Percentiles rank a stretch among this genome's conserved stretches.
These are phyloP conservation scores for Ips typographus DNA, from an alignment of 1,140 invertebrate species.

Conservation along the genomic window DNA sequence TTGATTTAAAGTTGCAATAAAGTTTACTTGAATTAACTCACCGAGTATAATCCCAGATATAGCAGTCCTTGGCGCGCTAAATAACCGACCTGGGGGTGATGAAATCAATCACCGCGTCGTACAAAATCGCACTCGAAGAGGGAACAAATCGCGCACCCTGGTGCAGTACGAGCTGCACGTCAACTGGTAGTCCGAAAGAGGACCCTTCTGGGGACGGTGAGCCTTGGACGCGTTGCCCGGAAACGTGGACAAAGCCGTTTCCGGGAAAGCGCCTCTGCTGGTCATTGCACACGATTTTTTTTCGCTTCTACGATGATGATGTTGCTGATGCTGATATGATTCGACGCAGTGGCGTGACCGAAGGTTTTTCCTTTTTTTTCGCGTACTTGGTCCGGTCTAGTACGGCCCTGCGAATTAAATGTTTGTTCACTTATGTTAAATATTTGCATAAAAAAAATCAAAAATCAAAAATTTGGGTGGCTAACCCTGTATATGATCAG, in stretches of 20 bases:
- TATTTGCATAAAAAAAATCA: too few relatives aligned
- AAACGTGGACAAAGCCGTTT: conserved; percentile 33
- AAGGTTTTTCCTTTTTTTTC: not conserved
- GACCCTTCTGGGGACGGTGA: conserved; percentile 16
- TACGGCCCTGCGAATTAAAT: too few relatives aligned
- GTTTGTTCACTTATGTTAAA: too few relatives aligned
- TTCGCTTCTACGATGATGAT: conserved; percentile 21
- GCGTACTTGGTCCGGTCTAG: too few relatives aligned
- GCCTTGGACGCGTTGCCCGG: conserved; percentile 27
- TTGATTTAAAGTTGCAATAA: not conserved
- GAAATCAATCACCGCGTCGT: not conserved
- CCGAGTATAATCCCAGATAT: conserved; percentile 6
- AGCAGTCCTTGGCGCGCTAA: not conserved
- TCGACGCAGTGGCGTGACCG: not conserved
- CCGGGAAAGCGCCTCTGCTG: conserved; percentile 28
- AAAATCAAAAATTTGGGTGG: too few relatives aligned
- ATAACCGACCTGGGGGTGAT: not conserved
- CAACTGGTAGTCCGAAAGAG: not conserved
- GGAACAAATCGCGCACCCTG: conserved; percentile 5
- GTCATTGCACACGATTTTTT: conserved; percentile 28
- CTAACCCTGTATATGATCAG: too few relatives aligned
- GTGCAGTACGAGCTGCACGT: conserved; percentile 7
- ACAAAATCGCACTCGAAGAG: conserved; percentile 5
- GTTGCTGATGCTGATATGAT: conserved; percentile 5
- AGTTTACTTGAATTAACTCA: not conserved